phyloP scores from a whole-genome alignment of 2,888 invertebrate genomes.

The Muschampia plurimacula region DNA sequence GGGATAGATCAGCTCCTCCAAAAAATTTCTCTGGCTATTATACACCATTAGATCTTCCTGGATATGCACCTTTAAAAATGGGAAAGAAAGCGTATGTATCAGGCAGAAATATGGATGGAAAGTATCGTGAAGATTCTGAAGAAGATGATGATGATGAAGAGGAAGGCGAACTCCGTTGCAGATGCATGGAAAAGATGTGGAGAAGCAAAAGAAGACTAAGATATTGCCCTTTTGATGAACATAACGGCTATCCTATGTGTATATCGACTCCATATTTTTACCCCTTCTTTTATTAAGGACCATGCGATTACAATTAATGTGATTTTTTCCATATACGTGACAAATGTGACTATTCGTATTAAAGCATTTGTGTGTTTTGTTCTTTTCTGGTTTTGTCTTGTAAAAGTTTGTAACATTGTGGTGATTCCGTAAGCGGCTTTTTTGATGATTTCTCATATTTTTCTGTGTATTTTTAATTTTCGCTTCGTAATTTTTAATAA shows the following conservation, averaged over 20 bases:
- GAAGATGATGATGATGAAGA: constrained; percentile 39
- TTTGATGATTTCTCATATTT: background rate
- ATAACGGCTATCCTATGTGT: constrained; percentile 40
- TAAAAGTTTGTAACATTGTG: background rate
- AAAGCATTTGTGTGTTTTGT: background rate
- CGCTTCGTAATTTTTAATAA: background rate
- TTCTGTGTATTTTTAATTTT: background rate
- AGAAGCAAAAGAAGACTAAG: constrained; percentile 32
- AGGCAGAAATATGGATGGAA: background rate
- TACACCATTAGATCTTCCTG: background rate
- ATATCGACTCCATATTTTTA: constrained; percentile 40
- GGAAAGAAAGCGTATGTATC: background rate
- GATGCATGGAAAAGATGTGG: constrained; percentile 44
- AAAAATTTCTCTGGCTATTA: constrained; percentile 3
- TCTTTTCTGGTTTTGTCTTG: background rate
- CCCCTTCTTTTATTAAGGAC: constrained; percentile 37
- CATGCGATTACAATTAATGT: background rate
- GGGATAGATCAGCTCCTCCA: background rate
- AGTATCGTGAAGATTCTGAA: constrained; percentile 7
- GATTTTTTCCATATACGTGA: background rate
- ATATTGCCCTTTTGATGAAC: constrained; percentile 38
- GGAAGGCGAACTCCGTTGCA: constrained; percentile 43
- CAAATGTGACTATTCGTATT: background rate
- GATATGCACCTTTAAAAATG: constrained; percentile 14
- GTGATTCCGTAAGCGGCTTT: background rate